phyloP scores from a whole-genome alignment of 1,140 invertebrate species.

The Neodiprion virginianus region DNA sequence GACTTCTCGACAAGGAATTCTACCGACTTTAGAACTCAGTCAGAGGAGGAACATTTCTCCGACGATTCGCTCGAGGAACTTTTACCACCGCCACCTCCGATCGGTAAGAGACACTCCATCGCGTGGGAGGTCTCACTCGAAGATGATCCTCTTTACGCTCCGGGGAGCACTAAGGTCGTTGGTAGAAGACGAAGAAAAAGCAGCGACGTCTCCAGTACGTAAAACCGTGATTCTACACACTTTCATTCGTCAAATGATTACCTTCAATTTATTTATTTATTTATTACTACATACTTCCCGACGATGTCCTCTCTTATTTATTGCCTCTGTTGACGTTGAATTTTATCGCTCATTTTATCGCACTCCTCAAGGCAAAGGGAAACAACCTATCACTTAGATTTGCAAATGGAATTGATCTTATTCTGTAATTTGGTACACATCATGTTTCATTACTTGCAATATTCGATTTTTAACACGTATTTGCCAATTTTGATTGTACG shows the following conservation, averaged over 20 bases:
- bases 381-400: background rate
- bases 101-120: conserved; percentile 77
- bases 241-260: background rate
- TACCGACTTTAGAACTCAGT: conserved; percentile 58
- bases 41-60: conserved; percentile 78
- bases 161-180: conserved; percentile 76
- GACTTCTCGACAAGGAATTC: conserved; percentile 57
- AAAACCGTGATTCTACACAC: background rate
- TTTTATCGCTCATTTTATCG: background rate
- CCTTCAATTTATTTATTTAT: conserved; percentile 8
- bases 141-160: conserved; percentile 72
- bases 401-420: background rate
- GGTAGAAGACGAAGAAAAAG: conserved; percentile 63
- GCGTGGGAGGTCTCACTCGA: conserved; percentile 84
- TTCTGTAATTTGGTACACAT: no score
- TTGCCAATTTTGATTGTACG: no score
- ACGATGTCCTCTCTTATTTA: conserved; percentile 5
- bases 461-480: no score
- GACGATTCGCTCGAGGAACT: conserved; percentile 81
- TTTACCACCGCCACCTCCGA: conserved; percentile 67
- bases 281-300: background rate
- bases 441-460: no score
- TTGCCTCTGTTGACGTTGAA: conserved; percentile 6
- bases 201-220: conserved; percentile 64
- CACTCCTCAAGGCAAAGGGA: background rate